phyloP scores from a whole-genome alignment of 1,140 invertebrate genomes.

The Armadillidium nasatum region DNA sequence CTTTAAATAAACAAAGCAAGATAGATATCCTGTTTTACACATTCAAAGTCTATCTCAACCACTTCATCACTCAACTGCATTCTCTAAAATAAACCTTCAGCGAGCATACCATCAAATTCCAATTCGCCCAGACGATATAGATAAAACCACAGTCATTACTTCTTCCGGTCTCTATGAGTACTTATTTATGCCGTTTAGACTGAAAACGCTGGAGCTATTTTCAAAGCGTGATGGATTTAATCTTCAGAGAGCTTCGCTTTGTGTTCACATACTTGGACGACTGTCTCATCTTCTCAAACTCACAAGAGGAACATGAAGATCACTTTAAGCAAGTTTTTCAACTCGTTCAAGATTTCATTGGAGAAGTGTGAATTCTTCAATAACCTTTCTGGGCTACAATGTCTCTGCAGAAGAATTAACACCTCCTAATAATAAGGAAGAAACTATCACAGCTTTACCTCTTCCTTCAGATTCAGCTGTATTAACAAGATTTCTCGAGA shows the following conservation, averaged over 20 bases:
- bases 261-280: too few species aligned
- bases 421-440: not conserved
- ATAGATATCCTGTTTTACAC: not conserved
- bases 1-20: not conserved
- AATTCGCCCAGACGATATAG: slow-evolving; percentile 3
- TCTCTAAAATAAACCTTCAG: not conserved
- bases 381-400: not conserved
- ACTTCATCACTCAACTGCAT: not conserved
- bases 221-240: not conserved
- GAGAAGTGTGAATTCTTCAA: not conserved
- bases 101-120: not conserved
- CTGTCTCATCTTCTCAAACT: too few species aligned
- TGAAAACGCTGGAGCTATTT: not conserved
- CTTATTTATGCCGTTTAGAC: not conserved
- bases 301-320: too few species aligned
- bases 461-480: not conserved
- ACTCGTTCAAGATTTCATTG: not conserved
- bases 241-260: not conserved
- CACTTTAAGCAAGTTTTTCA: too few species aligned
- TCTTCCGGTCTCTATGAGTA: not conserved
- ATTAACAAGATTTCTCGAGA: not conserved
- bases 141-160: not conserved
- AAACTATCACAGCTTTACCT: not conserved
- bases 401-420: not conserved
- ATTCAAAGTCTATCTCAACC: not conserved